phyloP scores from a whole-genome alignment of 2,797 vertebrate genomes.

The Caiman crocodilus region DNA sequence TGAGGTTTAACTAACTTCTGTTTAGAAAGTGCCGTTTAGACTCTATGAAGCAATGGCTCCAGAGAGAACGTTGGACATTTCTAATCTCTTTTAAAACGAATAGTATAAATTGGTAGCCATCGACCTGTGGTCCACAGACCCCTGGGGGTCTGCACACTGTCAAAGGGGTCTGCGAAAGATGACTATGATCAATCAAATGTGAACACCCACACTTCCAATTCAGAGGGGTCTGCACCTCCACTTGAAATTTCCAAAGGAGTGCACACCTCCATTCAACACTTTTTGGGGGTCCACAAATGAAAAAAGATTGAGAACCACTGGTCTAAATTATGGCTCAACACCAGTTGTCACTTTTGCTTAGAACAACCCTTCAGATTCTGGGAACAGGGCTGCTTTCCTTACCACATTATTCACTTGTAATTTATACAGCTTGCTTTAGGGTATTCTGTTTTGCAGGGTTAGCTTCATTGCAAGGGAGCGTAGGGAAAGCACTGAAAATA shows the following conservation, averaged over 20 bases:
- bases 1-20: conserved; percentile 14
- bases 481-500: background rate
- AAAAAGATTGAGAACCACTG: too few relatives aligned
- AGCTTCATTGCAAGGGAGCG: background rate
- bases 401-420: accelerated
- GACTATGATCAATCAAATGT: too few relatives aligned
- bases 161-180: too few relatives aligned
- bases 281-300: too few relatives aligned
- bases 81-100: background rate
- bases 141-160: too few relatives aligned
- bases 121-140: too few relatives aligned
- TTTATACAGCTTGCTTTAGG: background rate
- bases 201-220: too few relatives aligned
- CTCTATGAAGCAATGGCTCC: background rate
- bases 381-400: background rate
- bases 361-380: background rate
- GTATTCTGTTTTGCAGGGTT: background rate
- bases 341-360: background rate
- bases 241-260: too few relatives aligned
- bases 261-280: too few relatives aligned
- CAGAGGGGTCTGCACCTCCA: too few relatives aligned
- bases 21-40: background rate
- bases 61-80: background rate
- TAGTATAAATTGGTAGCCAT: background rate
- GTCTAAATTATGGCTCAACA: background rate